Conservation (phyloP, 2,888 invertebrate genomes). For the Dryocosmus kuriphilus region DNA sequence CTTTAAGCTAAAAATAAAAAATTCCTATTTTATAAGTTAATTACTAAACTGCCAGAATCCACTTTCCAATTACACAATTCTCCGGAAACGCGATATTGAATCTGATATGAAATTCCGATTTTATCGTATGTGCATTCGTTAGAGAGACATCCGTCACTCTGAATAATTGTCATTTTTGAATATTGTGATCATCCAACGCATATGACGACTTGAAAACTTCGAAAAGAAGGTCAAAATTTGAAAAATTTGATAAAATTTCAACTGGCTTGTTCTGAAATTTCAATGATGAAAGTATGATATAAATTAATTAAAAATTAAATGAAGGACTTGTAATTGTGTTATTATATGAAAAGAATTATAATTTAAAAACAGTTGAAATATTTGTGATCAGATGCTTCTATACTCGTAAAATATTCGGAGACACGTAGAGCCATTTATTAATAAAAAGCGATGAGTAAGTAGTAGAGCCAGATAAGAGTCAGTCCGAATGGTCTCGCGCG, state of each 20-base stretch:
- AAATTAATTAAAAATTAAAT: too few relatives aligned
- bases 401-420: background rate
- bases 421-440: background rate
- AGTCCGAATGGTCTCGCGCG: background rate
- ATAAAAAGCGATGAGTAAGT: background rate
- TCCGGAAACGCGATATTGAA: background rate
- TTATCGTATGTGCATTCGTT: background rate
- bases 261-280: background rate
- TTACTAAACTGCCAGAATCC: background rate
- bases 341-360: too few relatives aligned
- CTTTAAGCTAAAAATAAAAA: background rate
- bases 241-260: background rate
- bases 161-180: background rate
- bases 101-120: background rate
- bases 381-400: too few relatives aligned
- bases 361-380: too few relatives aligned
- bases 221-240: background rate
- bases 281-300: too few relatives aligned
- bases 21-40: background rate
- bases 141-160: background rate
- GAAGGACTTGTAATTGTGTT: too few relatives aligned
- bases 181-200: background rate
- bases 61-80: background rate
- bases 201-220: background rate
- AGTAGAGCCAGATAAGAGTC: slow-evolving; percentile 5